Evolutionary conservation across 2,797 vertebrate species (phyloP).

Genomic region (Crax fasciolata): DNA sequence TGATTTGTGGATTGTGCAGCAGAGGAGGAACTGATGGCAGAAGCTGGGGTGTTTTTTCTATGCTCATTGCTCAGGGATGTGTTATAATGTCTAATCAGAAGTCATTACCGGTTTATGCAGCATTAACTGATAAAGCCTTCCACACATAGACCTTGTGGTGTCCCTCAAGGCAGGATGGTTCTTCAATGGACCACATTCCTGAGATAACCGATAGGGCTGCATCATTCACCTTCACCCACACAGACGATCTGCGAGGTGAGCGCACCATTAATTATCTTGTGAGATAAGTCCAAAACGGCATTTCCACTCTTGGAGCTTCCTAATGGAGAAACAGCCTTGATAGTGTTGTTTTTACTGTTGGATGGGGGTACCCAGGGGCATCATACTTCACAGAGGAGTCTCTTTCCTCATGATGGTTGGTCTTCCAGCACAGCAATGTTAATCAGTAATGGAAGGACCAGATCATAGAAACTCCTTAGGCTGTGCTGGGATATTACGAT

Average conservation of each 20-base stretch:
- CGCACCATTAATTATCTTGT: neutral
- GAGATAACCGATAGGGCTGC: neutral
- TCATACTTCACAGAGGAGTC: fast-evolving
- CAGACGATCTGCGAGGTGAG: neutral
- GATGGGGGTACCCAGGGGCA: neutral
- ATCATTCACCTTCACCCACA: neutral
- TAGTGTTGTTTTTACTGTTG: neutral
- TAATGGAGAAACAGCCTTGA: neutral
- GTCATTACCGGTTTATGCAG: constrained; percentile 47
- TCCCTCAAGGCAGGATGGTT: constrained; percentile 29
- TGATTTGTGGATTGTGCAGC: neutral
- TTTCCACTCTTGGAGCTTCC: neutral
- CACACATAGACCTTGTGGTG: neutral
- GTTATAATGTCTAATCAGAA: constrained; percentile 53
- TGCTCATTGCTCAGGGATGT: constrained; percentile 44
- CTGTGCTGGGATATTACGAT: neutral
- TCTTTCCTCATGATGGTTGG: fast-evolving
- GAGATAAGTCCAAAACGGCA: neutral
- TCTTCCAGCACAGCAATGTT: neutral
- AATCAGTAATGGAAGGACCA: neutral
- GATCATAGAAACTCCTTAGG: neutral
- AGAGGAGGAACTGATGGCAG: constrained; percentile 18
- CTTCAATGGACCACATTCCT: neutral
- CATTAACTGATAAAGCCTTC: constrained; percentile 35
- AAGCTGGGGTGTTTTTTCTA: neutral